Evolutionary conservation across 2,888 invertebrate genomes (phyloP).

Genomic region (Pediacus dermestoides): DNA sequence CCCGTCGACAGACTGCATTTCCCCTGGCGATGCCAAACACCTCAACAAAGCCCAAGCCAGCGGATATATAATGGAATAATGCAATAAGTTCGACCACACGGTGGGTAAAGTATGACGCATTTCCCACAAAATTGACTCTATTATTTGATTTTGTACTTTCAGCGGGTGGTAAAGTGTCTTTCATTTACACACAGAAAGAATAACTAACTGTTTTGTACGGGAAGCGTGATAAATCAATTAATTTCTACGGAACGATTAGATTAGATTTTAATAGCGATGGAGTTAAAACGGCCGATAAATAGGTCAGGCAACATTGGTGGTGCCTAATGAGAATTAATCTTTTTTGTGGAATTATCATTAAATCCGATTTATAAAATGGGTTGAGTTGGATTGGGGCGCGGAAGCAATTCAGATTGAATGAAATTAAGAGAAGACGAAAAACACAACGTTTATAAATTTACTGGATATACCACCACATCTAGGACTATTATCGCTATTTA

Average conservation of each 20-base stretch:
- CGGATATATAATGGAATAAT: conserved; percentile 34
- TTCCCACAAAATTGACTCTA: no score
- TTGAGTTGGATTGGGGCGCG: no score
- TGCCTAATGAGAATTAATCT: conserved; percentile 8
- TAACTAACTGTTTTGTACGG: no score
- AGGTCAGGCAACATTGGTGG: conserved; percentile 7
- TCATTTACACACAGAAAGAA: no score
- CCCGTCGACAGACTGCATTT: conserved; percentile 34
- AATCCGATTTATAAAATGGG: not conserved
- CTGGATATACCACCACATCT: conserved; percentile 27
- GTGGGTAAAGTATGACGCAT: no score
- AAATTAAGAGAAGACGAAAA: conserved; percentile 26
- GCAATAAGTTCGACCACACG: conserved; percentile 29
- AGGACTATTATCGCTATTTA: conserved; percentile 45
- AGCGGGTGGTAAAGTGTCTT: no score
- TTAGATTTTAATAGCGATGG: conserved; percentile 10
- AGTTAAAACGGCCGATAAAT: conserved; percentile 10
- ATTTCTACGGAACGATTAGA: no score
- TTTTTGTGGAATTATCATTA: conserved; percentile 8
- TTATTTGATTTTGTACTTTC: not conserved
- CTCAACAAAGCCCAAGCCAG: conserved; percentile 30
- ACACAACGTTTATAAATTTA: conserved; percentile 36
- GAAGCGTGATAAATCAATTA: no score
- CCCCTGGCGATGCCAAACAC: conserved; percentile 35
- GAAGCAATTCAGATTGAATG: conserved; percentile 17